Conservation (phyloP, 2,113 vertebrate genomes). For the Ursus arctos region DNA sequence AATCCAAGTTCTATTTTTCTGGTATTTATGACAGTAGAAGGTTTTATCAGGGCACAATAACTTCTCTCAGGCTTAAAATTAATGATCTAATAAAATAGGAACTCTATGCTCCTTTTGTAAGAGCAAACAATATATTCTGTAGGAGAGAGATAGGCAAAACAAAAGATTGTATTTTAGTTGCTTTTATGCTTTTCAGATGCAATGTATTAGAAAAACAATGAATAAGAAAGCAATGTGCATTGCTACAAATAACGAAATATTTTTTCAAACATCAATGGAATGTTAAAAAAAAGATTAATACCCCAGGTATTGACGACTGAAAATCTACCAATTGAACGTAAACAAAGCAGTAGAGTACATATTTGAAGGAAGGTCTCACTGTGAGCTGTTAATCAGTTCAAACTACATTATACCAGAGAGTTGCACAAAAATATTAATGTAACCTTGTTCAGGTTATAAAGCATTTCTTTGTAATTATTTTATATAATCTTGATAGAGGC, state of each 20-base stretch:
- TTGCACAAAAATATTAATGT: neutral
- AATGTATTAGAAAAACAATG: neutral
- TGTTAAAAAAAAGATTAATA: neutral
- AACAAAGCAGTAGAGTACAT: neutral
- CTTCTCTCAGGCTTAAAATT: slow-evolving; percentile 55
- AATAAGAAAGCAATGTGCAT: neutral
- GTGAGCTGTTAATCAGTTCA: neutral
- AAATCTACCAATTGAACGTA: neutral
- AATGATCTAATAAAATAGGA: slow-evolving; percentile 67
- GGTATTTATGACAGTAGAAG: slow-evolving; percentile 47
- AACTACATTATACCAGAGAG: neutral
- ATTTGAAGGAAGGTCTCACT: neutral
- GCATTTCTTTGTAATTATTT: neutral
- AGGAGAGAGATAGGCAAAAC: slow-evolving; percentile 35
- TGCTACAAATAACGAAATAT: neutral
- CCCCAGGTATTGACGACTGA: neutral
- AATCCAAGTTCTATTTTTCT: slow-evolving; percentile 35
- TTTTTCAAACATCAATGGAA: neutral
- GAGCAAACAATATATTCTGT: slow-evolving; percentile 34
- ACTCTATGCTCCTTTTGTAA: slow-evolving; percentile 17
- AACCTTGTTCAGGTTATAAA: neutral
- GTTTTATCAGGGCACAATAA: slow-evolving; percentile 50
- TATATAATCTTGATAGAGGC: neutral
- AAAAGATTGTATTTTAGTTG: slow-evolving; percentile 21
- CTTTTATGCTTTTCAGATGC: slow-evolving; percentile 8